These are phyloP conservation scores for Pristiophorus japonicus DNA, from an alignment of 2,113 vertebrate species.

Conservation along the genomic window DNA sequence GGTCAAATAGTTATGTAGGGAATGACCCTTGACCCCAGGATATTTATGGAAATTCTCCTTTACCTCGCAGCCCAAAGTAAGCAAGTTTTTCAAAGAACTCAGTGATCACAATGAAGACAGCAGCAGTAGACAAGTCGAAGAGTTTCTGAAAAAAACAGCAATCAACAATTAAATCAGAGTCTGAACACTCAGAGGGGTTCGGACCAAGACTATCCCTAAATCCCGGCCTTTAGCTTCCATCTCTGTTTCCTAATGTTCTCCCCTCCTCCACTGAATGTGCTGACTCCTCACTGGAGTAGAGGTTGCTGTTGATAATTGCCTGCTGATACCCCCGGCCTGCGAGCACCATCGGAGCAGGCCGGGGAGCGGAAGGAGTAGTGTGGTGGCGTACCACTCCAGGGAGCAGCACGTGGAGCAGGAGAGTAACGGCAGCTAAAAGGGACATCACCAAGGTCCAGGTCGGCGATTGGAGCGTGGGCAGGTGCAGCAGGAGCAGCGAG, in stretches of 20 bases:
- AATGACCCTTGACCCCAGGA: background rate
- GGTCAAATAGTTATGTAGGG: too few relatives aligned
- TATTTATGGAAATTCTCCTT: background rate
- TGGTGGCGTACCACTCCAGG: too few relatives aligned
- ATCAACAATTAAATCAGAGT: background rate
- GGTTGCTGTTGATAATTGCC: background rate
- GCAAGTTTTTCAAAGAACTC: slow-evolving; percentile 24
- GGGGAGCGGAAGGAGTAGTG: too few relatives aligned
- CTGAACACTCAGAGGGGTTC: background rate
- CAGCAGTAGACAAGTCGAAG: background rate
- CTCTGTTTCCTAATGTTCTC: background rate
- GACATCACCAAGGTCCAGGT: too few relatives aligned
- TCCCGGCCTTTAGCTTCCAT: background rate
- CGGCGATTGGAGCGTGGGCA: too few relatives aligned
- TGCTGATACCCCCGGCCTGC: too few relatives aligned
- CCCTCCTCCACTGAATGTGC: background rate
- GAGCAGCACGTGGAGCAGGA: too few relatives aligned
- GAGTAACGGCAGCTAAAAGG: too few relatives aligned
- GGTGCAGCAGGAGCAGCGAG: too few relatives aligned
- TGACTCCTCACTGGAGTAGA: background rate
- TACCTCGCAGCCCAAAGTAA: slow-evolving; percentile 11
- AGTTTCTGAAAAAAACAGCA: slow-evolving; percentile 4
- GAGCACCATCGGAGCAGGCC: too few relatives aligned
- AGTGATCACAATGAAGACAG: background rate
- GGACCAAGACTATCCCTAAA: background rate